Percentiles rank a stretch among this genome's conserved stretches.
Conservation (phyloP, 1,140 invertebrate genomes). For the Scaptomyza montana region DNA sequence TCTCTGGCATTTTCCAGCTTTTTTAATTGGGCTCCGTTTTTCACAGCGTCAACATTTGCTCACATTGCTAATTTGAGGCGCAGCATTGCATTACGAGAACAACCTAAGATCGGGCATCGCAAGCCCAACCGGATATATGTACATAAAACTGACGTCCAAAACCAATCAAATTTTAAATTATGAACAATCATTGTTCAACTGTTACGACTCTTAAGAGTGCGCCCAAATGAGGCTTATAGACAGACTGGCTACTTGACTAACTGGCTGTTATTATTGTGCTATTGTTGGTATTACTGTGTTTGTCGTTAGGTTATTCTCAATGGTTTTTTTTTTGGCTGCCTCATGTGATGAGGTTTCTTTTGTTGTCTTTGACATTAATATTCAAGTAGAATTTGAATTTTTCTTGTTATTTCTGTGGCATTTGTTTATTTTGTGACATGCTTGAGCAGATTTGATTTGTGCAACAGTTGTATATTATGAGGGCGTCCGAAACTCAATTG, state of each 20-base stretch:
- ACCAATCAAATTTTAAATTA: constrained; percentile 74
- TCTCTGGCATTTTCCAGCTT: constrained; percentile 55
- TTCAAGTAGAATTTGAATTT: constrained; percentile 1
- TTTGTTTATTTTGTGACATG: constrained; percentile 45
- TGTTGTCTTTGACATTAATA: constrained; percentile 69
- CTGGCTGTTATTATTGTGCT: constrained; percentile 30
- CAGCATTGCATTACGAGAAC: constrained; percentile 45
- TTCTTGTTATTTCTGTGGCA: constrained; percentile 18
- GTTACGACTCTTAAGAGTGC: constrained; percentile 26
- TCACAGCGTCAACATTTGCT: constrained; percentile 37
- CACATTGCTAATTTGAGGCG: constrained; percentile 51
- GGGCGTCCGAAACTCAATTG: constrained; percentile 44
- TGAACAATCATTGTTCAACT: constrained; percentile 53
- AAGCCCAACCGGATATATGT: constrained; percentile 64
- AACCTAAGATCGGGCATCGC: constrained; percentile 35
- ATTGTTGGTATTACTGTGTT: constrained; percentile 24
- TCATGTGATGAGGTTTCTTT: constrained; percentile 67
- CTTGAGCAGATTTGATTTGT: constrained; percentile 61
- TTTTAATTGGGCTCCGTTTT: constrained; percentile 61
- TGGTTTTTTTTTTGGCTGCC: constrained; percentile 11
- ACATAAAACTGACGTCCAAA: constrained; percentile 43
- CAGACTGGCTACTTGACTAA: constrained; percentile 36
- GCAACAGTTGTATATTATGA: constrained; percentile 61
- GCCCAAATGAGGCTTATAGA: constrained; percentile 25
- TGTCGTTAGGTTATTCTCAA: constrained; percentile 26